A percentile compares a stretch with the other conserved stretches of the same genome.
These are phyloP conservation scores for Prorops nasuta DNA, from an alignment of 1,140 invertebrate genomes.

Conservation along the genomic window DNA sequence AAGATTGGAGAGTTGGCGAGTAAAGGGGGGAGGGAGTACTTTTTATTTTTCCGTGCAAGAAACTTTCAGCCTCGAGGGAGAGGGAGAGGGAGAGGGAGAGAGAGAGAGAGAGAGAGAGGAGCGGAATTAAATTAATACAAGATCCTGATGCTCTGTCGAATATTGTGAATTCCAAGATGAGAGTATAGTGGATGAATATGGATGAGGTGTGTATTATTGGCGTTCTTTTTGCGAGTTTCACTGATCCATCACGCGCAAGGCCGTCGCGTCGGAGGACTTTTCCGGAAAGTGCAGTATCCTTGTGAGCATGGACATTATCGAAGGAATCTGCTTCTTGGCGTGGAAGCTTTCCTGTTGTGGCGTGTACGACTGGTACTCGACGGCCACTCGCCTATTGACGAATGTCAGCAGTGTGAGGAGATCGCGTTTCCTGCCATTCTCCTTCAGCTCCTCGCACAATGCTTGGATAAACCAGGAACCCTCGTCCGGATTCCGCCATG, in stretches of 20 bases:
- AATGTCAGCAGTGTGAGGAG: slow-evolving; percentile 67
- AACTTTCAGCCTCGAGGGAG: too few relatives aligned
- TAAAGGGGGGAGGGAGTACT: too few relatives aligned
- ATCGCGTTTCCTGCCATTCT: slow-evolving; percentile 56
- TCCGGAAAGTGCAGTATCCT: slow-evolving; percentile 50
- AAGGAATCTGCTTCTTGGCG: slow-evolving; percentile 72
- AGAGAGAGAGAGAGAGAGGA: too few relatives aligned
- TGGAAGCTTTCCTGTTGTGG: slow-evolving; percentile 60
- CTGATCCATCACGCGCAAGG: background rate
- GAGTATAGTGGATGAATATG: background rate
- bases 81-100: too few relatives aligned
- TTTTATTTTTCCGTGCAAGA: too few relatives aligned
- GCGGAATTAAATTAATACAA: too few relatives aligned
- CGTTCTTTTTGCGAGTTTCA: background rate
- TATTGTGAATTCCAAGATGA: background rate
- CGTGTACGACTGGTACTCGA: slow-evolving; percentile 63
- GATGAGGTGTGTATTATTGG: background rate
- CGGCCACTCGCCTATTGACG: slow-evolving; percentile 64
- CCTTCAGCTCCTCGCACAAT: slow-evolving; percentile 61
- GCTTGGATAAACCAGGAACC: slow-evolving; percentile 80
- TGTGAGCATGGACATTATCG: slow-evolving; percentile 70
- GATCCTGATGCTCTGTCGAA: too few relatives aligned
- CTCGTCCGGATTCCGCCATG: slow-evolving; percentile 67
- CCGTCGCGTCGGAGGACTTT: background rate
- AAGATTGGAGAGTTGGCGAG: too few relatives aligned